Evolutionary conservation across 2,797 vertebrate genomes (phyloP), one percentile per base, ranked within the genome.

Genomic region (Acipenser oxyrinchus): DNA sequence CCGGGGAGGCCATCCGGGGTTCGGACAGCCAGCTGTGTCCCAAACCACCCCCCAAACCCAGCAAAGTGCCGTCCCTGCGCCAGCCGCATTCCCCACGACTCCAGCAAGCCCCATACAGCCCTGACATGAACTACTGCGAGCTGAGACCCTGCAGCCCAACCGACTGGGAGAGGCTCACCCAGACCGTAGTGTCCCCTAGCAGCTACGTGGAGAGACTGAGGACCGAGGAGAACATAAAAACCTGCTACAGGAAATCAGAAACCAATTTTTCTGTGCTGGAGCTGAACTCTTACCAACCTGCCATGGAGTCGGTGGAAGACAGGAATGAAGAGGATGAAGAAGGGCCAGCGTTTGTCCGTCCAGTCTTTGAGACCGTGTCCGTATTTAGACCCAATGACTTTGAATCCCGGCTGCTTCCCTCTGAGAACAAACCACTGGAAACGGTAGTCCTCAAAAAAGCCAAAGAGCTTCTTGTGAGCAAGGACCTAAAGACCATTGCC

Each of bases 401-500:
- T 15, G 74, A 85, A 49, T 95, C 94, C 0, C 88, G 86, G 65
- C 90, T 99, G 48, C 89, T 99, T 68, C 92, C 94, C 2, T 18
- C 78, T 1, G 94, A 98, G 81, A 99, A 99, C 86, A 99, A 95
- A 74, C 96, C 97, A 1, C 80, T 99, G 85, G 97, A 99, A 80
- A 94, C 86, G 66, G 77, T 77, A 0, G 91, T 97, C 68, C 81
- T 99, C 80, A 95, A 89, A 84, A 92, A 66, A 68, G 86, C 90
- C 7, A 99, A 99, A 78, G 95, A 96, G 75, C 83, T 99, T 77
- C 88, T 96, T 77, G 87, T 92, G 66, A 90, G 79, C 71, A 89
- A 84, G 64, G 79, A 93, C 3, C 91, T 93, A 69, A 91, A 84
- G 77, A 88, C 84, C 55, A 94, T 98, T 12, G 96, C 96, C 69